Percentiles rank a stretch among this genome's conserved stretches.
Evolutionary conservation across 2,888 invertebrate species (phyloP).

Genomic region (Ceriagrion tenellum): DNA sequence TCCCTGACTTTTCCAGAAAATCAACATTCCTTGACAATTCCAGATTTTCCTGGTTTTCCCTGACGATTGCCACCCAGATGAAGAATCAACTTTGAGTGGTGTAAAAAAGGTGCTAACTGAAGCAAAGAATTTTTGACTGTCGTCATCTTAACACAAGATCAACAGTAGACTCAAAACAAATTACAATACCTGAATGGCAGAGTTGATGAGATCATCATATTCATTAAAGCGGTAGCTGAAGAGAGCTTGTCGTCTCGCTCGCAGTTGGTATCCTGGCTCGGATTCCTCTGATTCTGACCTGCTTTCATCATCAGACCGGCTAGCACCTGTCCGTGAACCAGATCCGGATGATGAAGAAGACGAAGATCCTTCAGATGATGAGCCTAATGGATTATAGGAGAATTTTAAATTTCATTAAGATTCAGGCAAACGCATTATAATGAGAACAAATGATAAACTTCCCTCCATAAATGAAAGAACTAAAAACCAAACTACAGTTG

Average conservation of each 20-base stretch:
- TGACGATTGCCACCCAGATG: too few relatives aligned
- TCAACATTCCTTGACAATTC: too few relatives aligned
- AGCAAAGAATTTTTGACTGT: too few relatives aligned
- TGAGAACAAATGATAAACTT: constrained; percentile 47
- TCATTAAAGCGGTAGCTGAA: constrained; percentile 89
- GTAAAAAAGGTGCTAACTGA: too few relatives aligned
- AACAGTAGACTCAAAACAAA: too few relatives aligned
- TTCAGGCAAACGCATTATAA: not conserved
- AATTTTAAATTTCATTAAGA: not conserved
- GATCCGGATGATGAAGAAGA: constrained; percentile 72
- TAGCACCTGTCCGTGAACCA: constrained; percentile 71
- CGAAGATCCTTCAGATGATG: not conserved
- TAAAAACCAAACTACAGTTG: constrained; percentile 10
- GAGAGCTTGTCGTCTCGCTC: constrained; percentile 89
- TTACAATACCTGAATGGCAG: constrained; percentile 86
- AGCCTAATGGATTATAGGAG: not conserved
- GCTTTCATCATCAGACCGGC: constrained; percentile 75
- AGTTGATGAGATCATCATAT: constrained; percentile 97
- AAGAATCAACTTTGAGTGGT: too few relatives aligned
- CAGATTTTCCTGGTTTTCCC: too few relatives aligned
- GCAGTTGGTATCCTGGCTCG: constrained; percentile 90
- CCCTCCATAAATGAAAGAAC: not conserved
- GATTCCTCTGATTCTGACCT: constrained; percentile 80
- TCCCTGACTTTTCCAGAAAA: too few relatives aligned
- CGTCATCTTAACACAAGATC: too few relatives aligned